Evolutionary conservation across 2,888 invertebrate genomes (phyloP).

Genomic region (Bhutanitis thaidina): DNA sequence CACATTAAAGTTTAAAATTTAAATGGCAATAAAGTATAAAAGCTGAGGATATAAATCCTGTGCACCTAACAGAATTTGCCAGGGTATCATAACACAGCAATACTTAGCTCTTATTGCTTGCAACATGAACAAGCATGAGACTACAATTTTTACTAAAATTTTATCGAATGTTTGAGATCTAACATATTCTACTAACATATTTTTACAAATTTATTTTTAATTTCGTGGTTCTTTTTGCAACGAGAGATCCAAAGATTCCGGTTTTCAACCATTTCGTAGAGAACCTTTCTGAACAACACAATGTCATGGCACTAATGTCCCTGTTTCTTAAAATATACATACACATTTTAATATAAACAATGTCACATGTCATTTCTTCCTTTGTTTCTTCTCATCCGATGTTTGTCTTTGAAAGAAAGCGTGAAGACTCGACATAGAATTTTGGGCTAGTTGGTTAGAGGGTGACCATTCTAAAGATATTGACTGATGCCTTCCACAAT

Average conservation of each 20-base stretch:
- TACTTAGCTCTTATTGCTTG: neutral
- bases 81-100: too few species aligned
- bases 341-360: conserved; percentile 24
- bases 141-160: conserved; percentile 10
- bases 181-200: conserved; percentile 17
- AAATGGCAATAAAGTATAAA: too few species aligned
- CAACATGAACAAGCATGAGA: conserved; percentile 11
- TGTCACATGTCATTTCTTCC: conserved; percentile 53
- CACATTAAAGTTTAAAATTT: too few species aligned
- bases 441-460: conserved; percentile 85
- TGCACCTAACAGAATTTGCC: too few species aligned
- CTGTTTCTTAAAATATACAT: conserved; percentile 28
- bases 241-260: conserved; percentile 1
- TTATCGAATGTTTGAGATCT: conserved; percentile 9
- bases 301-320: conserved; percentile 66
- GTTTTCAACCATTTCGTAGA: conserved; percentile 21
- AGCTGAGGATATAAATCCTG: too few species aligned
- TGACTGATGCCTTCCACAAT: conserved; percentile 81
- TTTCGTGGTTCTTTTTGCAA: conserved; percentile 1
- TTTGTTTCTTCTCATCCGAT: conserved; percentile 65
- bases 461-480: conserved; percentile 88
- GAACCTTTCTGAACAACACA: conserved; percentile 35
- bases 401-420: conserved; percentile 87
- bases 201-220: neutral
- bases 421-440: conserved; percentile 89